Evolutionary conservation across 1,140 invertebrate genomes (phyloP), one percentile per base, ranked within the genome.

Genomic region (Drusus annulatus): DNA sequence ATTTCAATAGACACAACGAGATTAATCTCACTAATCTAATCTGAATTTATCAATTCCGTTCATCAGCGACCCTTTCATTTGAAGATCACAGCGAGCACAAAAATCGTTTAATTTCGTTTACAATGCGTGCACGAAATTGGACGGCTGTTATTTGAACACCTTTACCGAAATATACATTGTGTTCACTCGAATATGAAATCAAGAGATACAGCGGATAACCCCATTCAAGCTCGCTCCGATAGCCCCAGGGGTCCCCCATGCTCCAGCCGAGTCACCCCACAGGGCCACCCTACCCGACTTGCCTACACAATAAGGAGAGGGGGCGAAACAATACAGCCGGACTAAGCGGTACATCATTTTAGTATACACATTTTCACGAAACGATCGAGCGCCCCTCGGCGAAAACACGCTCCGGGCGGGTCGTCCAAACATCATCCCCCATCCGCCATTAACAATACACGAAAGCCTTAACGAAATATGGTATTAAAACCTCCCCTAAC

Each of bases 321-420:
- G 25, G n/a, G 54, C 19, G 17, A 51, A 58, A 76, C 74, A 71
- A 71, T 71, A 71, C 68, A 45, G 25, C 31, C 31, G 54, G 74
- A 76, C 74, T 76, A 76, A 76, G 74, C 74, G 74, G 74, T 60
- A 76, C 74, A 76, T 76, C 74, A 76, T 76, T 60, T 76, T 76
- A 60, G 58, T 76, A 45, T 45, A 21, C 56, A 19, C 19, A 31
- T 60, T 78, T 78, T 68, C 31, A 51, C 68, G 31, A 62, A 62
- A 52, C 76, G 62, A 68, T 63, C 28, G 58, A 63, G 60, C 36
- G 60, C 50, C 58, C 50, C 58, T 16, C 15, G 75, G 45, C 16
- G 52, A 74, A 74, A 76, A 76, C 74, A 76, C 54, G 65, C 80
- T 60, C 16, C 80, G 28, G 54, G 63, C 68, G 68, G 56, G 51